Evolutionary conservation across 2,797 vertebrate genomes (phyloP), one percentile per base, ranked within the genome.

Genomic region (Ibycter americanus): DNA sequence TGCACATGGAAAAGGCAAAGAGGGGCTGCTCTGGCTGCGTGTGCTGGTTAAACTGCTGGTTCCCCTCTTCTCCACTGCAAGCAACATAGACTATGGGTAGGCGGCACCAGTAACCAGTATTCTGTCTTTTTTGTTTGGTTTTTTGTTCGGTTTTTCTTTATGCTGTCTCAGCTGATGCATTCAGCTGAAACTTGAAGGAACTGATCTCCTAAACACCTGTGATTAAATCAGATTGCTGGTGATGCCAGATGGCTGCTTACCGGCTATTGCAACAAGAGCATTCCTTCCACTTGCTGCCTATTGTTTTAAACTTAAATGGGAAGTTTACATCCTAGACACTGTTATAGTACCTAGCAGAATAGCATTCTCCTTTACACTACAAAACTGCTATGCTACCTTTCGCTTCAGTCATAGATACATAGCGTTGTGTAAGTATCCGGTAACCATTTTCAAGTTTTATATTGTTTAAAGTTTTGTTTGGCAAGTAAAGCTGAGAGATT

Each of bases 401-500:
- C 42, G 11, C 66, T 85, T 79, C 31, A 85, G 42, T 36, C 23
- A 10, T 12, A n/a, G 27, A 13, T 56, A 6, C 4, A 0, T 13
- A 17, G 4, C 1, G 0, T 15, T 83, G 11, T 32, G 0, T 38
- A 9, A 56, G 3, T 42, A n/a, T 49, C 44, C 36, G 76, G 0
- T 46, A 46, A 32, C 22, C 27, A 4, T 32, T 67, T 23, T 27
- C 17, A 21, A 9, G 26, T 51, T 89, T 78, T 27, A 12, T 6
- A 11, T 23, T 34, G 20, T 51, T 85, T 54, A 54, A 76, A 83
- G 38, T 25, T 46, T 59, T 38, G 8, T n/a, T 90, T 70, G 58
- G 34, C 34, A 31, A 55, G 19, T n/a, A 68, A 55, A 90, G 12
- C 38, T 16, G 55, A 87, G 89, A 68, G 34, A 7, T 63, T 54